Conservation (phyloP, 2,797 vertebrate species). For the Hippopotamyrus pictus region DNA sequence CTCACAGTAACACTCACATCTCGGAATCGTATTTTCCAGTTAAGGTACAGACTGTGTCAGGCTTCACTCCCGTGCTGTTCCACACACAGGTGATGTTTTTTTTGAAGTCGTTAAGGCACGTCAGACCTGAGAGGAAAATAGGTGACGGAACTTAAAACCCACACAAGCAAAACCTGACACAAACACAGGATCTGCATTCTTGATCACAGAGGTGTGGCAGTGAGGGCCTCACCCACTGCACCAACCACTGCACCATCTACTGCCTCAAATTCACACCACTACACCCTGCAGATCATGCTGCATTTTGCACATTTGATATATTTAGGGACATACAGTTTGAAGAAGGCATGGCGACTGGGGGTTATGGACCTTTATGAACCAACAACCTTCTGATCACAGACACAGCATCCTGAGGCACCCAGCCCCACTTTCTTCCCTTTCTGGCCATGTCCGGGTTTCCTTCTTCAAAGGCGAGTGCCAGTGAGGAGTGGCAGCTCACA, state of each 20-base stretch:
- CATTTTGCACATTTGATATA: neutral
- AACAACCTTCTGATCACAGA: neutral
- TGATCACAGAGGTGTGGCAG: neutral
- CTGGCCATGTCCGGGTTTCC: neutral
- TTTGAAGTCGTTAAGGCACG: neutral
- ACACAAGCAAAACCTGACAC: neutral
- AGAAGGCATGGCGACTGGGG: neutral
- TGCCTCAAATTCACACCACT: neutral
- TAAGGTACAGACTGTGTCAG: neutral
- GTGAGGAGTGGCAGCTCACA: neutral
- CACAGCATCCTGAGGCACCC: neutral
- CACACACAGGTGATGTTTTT: constrained; percentile 19
- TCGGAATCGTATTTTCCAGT: fast-evolving
- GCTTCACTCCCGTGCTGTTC: neutral
- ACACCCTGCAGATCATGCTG: neutral
- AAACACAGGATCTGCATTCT: neutral
- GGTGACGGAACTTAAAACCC: neutral
- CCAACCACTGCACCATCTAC: neutral
- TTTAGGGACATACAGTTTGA: neutral
- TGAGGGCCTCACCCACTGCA: neutral
- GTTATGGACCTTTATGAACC: neutral
- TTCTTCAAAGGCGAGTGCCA: neutral
- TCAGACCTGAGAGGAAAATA: constrained; percentile 14
- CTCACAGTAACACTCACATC: neutral
- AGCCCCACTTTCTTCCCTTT: neutral